Conservation (phyloP, 92 coral and sea anemone genomes). For the Blastomussa wellsi region DNA sequence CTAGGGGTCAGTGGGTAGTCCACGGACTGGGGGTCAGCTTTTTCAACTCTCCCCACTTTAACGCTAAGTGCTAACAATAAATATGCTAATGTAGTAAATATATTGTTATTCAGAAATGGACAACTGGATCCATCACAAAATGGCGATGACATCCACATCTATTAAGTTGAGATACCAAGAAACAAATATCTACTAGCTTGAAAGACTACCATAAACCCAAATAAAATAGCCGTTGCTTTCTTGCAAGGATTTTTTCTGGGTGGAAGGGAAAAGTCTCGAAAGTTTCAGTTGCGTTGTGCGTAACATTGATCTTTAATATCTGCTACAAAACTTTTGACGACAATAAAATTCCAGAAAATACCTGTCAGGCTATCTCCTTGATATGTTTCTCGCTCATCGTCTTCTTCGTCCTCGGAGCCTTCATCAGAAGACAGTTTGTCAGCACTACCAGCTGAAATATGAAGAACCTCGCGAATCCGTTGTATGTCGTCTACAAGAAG, state of each 20-base stretch:
- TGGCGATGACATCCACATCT: too few species aligned
- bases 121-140: too few species aligned
- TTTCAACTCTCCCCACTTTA: too few species aligned
- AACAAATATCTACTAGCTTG: too few species aligned
- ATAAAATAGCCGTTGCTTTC: neutral
- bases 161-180: too few species aligned
- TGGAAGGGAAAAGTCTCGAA: neutral
- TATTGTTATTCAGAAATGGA: too few species aligned
- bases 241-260: neutral
- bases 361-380: constrained; percentile 2
- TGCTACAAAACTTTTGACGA: too few species aligned
- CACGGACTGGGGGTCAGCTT: neutral
- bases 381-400: constrained; percentile 1
- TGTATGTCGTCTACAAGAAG: constrained; percentile 82
- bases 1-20: neutral
- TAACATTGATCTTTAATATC: neutral
- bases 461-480: constrained; percentile 83
- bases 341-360: neutral
- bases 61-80: too few species aligned
- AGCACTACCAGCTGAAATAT: constrained; percentile 37
- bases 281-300: neutral
- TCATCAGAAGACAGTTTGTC: constrained; percentile 29
- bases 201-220: neutral
- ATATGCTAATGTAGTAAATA: too few species aligned
- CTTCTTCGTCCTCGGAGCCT: constrained; percentile 44